Base-by-base conservation (phyloP, 1,140 invertebrate genomes). In the Scaptomyza pallida region DNA sequence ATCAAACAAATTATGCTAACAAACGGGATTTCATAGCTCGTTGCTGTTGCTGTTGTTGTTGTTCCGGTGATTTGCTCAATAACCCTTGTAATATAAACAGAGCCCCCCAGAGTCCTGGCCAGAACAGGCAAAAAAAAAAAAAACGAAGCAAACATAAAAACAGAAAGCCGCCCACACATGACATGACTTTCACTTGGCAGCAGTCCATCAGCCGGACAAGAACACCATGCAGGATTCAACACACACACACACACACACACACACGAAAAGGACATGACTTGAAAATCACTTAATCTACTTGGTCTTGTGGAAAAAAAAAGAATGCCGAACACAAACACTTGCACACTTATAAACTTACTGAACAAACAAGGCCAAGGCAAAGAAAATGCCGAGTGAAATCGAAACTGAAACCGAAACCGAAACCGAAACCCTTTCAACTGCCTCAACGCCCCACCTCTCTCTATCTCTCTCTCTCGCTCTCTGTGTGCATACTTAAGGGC, bases 1-100 rank as follows among this genome's bases (percentile, higher is more conserved):
- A 88, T 88, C 86, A 89, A 89, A 89, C 86, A 89, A 89, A 89
- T 89, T 89, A 89, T 89, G 85, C 81, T 72, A 86, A 81, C 86
- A 89, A 89, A 89, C 86, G 78, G 65, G 85, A 89, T 89, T 89
- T 89, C 63, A 72, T 71, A 47, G 76, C 77, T 62, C 44, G 41
- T 37, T 35, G 37, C 43, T 30, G 51, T 21, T 30, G 40, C 21
- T 54, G 37, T 16, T n/a, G 10, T 35, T n/a, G 37, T 30, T 52
- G 33, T 77, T 61, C 57, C 71, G 78, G 86, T 89, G 86, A 89
- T 89, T 89, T 89, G 88, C 88, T 83, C 88, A 89, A 89, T 89
- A 89, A 88, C 81, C 88, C 88, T 90, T 89, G 88, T 89, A 89
- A 89, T 89, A 79, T 80, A 82, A 88, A 88, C 74, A 82, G 75